Percentiles rank a stretch among this genome's conserved stretches.
phyloP scores from a whole-genome alignment of 2,797 vertebrate genomes.

The Psittacula echo region DNA sequence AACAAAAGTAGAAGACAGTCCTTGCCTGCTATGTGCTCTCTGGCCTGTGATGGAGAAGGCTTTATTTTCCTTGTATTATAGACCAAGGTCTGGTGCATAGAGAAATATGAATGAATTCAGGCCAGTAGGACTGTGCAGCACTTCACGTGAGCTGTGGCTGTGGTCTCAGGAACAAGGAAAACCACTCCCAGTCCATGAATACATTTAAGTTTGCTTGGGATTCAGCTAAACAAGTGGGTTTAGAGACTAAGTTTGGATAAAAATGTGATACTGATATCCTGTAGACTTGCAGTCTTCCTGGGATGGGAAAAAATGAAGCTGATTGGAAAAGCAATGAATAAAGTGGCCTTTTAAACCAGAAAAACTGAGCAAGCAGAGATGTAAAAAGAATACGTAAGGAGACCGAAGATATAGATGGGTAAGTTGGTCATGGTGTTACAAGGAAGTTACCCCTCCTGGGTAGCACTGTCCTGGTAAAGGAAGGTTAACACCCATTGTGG shows the following conservation, averaged over 20 bases:
- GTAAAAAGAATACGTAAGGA: background rate
- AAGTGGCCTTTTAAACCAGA: background rate
- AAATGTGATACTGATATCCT: background rate
- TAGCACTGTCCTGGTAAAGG: background rate
- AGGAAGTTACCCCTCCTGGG: background rate
- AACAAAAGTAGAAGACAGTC: background rate
- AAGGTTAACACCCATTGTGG: background rate
- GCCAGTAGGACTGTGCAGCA: background rate
- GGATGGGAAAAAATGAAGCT: background rate
- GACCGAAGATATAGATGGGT: background rate
- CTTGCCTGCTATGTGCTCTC: background rate
- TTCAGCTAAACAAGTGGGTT: background rate
- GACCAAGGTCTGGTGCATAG: background rate
- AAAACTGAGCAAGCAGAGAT: background rate
- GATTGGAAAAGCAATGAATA: background rate
- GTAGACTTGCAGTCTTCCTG: background rate
- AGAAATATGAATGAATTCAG: rapidly evolving
- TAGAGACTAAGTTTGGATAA: background rate
- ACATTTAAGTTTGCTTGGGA: background rate
- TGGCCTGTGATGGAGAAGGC: background rate
- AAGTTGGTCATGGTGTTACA: background rate
- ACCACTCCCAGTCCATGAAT: background rate
- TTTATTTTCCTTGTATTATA: background rate
- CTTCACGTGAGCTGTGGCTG: background rate
- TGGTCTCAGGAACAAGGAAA: background rate